phyloP scores from a whole-genome alignment of 2,113 vertebrate species.

The Halichoeres trimaculatus region DNA sequence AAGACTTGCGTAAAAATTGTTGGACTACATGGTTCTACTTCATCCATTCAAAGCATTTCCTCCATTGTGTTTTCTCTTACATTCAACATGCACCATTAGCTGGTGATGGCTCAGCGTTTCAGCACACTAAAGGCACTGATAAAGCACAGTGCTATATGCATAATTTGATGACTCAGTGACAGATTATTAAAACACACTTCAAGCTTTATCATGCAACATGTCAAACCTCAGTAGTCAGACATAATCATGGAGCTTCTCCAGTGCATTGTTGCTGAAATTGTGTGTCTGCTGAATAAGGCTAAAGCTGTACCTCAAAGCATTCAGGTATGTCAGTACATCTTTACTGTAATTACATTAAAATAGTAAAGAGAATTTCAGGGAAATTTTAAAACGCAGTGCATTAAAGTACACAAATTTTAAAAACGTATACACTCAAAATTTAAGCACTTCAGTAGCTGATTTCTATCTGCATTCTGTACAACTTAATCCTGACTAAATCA shows the following conservation, averaged over 20 bases:
- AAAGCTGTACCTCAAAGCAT: not conserved
- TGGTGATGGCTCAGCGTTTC: not conserved
- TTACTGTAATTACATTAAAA: too few relatives aligned
- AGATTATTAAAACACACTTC: not conserved
- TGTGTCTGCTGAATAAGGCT: not conserved
- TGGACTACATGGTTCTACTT: too few relatives aligned
- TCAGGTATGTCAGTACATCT: not conserved
- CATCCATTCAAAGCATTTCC: not conserved
- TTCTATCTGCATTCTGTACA: not conserved
- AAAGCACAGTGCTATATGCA: not conserved
- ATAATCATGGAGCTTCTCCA: not conserved
- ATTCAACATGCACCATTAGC: not conserved
- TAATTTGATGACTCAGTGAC: not conserved
- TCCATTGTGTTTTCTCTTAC: not conserved
- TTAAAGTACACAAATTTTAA: too few relatives aligned
- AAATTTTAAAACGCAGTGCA: not conserved
- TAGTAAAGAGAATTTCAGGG: too few relatives aligned
- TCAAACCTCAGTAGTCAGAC: not conserved
- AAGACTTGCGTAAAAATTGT: too few relatives aligned
- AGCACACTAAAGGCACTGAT: not conserved
- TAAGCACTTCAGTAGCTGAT: not conserved
- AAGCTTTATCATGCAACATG: not conserved
- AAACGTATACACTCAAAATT: too few relatives aligned
- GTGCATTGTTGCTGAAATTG: not conserved
- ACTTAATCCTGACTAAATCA: not conserved